Percentiles rank a stretch among this genome's conserved stretches.
Evolutionary conservation across 1,140 invertebrate genomes (phyloP).

Genomic region (Polyergus mexicanus): DNA sequence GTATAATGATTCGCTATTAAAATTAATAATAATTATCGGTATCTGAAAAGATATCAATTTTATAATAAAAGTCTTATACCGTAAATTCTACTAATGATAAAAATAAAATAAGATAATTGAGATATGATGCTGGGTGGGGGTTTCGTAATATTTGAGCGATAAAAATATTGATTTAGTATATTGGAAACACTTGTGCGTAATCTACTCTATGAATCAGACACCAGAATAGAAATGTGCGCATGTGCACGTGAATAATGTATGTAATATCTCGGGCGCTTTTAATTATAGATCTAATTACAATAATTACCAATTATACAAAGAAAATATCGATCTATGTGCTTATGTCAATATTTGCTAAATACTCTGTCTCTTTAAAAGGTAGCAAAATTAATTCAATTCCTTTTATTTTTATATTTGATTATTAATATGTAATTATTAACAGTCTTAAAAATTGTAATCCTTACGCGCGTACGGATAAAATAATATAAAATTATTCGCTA

Average conservation of each 20-base stretch:
- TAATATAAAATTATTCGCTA: slow-evolving; percentile 13
- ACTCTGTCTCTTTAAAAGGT: background rate
- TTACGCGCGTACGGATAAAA: background rate
- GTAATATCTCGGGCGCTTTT: background rate
- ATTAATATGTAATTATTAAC: background rate
- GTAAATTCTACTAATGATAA: background rate
- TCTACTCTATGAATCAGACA: slow-evolving; percentile 33
- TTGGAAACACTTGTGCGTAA: slow-evolving; percentile 28
- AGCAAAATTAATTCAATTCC: slow-evolving; percentile 6
- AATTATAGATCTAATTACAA: slow-evolving; percentile 53
- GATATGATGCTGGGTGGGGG: background rate
- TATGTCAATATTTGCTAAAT: background rate
- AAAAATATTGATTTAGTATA: slow-evolving; percentile 45
- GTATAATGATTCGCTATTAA: slow-evolving; percentile 16
- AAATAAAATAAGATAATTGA: slow-evolving; percentile 3
- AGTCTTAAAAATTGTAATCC: background rate
- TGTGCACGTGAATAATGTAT: background rate
- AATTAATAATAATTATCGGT: slow-evolving; percentile 42
- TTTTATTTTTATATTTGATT: background rate
- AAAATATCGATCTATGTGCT: background rate
- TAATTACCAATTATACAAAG: slow-evolving; percentile 4
- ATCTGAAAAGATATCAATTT: slow-evolving; percentile 34
- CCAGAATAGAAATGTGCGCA: slow-evolving; percentile 12
- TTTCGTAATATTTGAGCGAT: slow-evolving; percentile 22
- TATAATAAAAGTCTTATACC: background rate